Evolutionary conservation across 2,113 vertebrate genomes (phyloP), one percentile per base, ranked within the genome.

Genomic region (Ifrita kowaldi): DNA sequence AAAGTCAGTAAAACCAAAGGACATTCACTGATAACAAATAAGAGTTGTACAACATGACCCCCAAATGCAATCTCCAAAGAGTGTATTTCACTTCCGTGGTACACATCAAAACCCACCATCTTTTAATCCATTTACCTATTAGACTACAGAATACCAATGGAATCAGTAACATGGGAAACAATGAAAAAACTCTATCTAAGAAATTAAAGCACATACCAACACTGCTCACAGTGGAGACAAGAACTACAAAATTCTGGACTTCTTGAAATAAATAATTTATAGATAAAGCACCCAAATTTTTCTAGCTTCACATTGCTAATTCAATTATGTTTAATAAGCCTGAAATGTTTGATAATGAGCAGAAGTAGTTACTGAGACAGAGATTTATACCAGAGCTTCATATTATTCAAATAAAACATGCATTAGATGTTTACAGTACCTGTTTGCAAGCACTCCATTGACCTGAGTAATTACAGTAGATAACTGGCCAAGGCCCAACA

Each of bases 391-490:
- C 57, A 84, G 20, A 90, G 6, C 7, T 83, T 87, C 35, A 5
- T 23, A 84, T 64, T 41, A 76, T 37, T 89, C 42, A 62, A 89
- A 69, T 17, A 50, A 53, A 39, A 16, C 49, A 47, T 42, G 41
- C 30, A 85, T 65, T 62, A 90, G 35, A 64, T 62, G 22, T 5
- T 63, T 52, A 81, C 64, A 80, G 97, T 98, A 99, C 99, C 98
- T 99, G 98, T 98, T 99, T 49, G 99, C 98, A 97, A 99, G 98
- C 7, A 99, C 99, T 96, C 99, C 99, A 89, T 99, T 99, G 91
- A 99, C 99, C 95, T 99, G 99, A 56, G 99, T 99, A 94, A 99
- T 99, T 79, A 99, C 99, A 53, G 99, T 99, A 57, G 99, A 99
- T 50, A 99, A 98, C 91, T 99, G 99, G 65, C 99, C 99, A 76